A percentile compares a stretch with the other conserved stretches of the same genome.
phyloP scores from a whole-genome alignment of 2,888 invertebrate genomes.

The Synergus umbraculus region DNA sequence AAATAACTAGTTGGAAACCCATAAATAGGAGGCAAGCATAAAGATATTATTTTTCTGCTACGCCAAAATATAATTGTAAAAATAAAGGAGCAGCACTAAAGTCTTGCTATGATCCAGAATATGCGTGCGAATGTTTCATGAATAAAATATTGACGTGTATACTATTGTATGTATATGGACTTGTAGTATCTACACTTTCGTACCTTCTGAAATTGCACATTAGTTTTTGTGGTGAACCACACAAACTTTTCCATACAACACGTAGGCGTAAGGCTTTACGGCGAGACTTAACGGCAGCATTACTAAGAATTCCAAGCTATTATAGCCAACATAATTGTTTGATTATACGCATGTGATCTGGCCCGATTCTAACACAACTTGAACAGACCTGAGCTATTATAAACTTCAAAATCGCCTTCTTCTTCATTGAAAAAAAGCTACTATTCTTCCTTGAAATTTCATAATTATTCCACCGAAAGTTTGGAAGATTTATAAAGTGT shows the following conservation, averaged over 20 bases:
- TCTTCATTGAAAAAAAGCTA: background rate
- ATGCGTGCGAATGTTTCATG: background rate
- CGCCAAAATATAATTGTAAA: background rate
- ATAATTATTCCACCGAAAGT: background rate
- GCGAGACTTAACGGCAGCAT: conserved; percentile 48
- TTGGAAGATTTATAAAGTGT: no score
- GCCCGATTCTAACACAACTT: conserved; percentile 24
- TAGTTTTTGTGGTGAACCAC: conserved; percentile 50
- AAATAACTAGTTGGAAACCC: background rate
- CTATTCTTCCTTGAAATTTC: conserved; percentile 7
- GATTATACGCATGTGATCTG: conserved; percentile 63
- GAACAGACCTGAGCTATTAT: background rate
- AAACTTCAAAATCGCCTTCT: conserved; percentile 8
- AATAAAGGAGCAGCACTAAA: background rate
- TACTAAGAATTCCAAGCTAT: conserved; percentile 62
- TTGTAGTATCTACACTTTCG: background rate
- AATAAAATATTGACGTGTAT: background rate
- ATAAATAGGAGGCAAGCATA: background rate
- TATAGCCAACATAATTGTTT: conserved; percentile 63
- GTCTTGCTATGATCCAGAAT: background rate
- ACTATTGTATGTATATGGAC: background rate
- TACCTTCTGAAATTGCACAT: conserved; percentile 55
- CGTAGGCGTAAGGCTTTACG: conserved; percentile 49
- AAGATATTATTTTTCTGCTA: background rate
- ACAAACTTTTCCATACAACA: conserved; percentile 56